A percentile compares a stretch with the other conserved stretches of the same genome.
phyloP scores from a whole-genome alignment of 2,888 invertebrate species.

The Eupelmus urozonus region DNA sequence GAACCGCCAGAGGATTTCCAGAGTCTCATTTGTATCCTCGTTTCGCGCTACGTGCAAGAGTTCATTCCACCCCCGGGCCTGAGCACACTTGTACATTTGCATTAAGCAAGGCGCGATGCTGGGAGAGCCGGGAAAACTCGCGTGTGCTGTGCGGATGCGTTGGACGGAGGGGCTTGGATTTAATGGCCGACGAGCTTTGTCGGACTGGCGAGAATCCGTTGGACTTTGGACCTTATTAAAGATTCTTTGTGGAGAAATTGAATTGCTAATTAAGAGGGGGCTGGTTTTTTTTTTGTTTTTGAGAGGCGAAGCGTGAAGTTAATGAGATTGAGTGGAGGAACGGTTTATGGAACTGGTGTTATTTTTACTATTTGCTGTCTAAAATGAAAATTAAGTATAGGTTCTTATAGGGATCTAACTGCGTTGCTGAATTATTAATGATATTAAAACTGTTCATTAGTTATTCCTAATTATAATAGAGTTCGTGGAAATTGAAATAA shows the following conservation, averaged over 20 bases:
- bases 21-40: conserved; percentile 55
- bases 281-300: conserved; percentile 6
- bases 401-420: too few species aligned
- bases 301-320: background rate
- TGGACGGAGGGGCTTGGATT: background rate
- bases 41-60: conserved; percentile 16
- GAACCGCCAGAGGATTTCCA: conserved; percentile 38
- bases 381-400: too few species aligned
- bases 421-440: too few species aligned
- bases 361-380: too few species aligned
- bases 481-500: too few species aligned
- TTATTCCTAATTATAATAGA: too few species aligned
- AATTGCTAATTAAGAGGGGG: conserved; percentile 50
- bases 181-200: conserved; percentile 6
- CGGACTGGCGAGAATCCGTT: too few species aligned
- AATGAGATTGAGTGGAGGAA: too few species aligned
- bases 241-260: conserved; percentile 40
- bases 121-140: conserved; percentile 5
- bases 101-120: conserved; percentile 47
- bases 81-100: conserved; percentile 44
- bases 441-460: too few species aligned
- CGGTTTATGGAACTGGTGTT: too few species aligned
- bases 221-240: conserved; percentile 35
- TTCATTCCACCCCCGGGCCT: conserved; percentile 30
- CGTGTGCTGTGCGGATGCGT: background rate